Base-by-base conservation (phyloP, 2,888 invertebrate species). In the Andrena flavipes region DNA sequence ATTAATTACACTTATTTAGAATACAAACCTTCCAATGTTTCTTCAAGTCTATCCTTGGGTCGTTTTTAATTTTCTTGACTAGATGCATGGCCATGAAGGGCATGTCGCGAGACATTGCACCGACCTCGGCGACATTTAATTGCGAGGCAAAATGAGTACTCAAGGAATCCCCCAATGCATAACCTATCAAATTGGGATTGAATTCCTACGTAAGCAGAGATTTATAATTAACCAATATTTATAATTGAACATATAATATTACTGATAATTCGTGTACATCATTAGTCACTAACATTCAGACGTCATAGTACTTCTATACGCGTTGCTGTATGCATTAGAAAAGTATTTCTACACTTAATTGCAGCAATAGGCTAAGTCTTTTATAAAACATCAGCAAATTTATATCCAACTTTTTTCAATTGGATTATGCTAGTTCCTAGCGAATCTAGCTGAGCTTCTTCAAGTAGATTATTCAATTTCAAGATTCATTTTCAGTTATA, bases 171-270 rank as follows among this genome's bases (percentile, higher is more conserved):
- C 93, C 93, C 0, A 94, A 76, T 0, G 96, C 95, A 85, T 95
- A 96, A 0, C 96, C 96, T 71, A 96, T 93, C 23, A 97, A 91
- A 62, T 95, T 94, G 0, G 96, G 96, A 92, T 96, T 96, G 91
- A 95, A 96, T 90, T 95, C 95, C 93, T 93, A n/a, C 4, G 42
- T 30, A 65, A 42, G 8, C 30, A 23, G 65, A 71, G 13, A 64
- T 29, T 59, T 35, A 0, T 33, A 2, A 42, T 23, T 30, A 23
- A 54, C 16, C 20, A 59, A 7, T 42, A n/a, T 51, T 23, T 26
- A 56, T 1, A 59, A 49, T 42, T 29, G 20, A 51, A 23, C 7
- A n/a, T 13, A 6, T 13, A 23, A 51, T 23, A 20, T 13, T 26
- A 2, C 51, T 26, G 20, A 56, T 23, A 59, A 29, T 20, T 2